phyloP scores from a whole-genome alignment of 2,113 vertebrate genomes.

The Ictalurus furcatus region DNA sequence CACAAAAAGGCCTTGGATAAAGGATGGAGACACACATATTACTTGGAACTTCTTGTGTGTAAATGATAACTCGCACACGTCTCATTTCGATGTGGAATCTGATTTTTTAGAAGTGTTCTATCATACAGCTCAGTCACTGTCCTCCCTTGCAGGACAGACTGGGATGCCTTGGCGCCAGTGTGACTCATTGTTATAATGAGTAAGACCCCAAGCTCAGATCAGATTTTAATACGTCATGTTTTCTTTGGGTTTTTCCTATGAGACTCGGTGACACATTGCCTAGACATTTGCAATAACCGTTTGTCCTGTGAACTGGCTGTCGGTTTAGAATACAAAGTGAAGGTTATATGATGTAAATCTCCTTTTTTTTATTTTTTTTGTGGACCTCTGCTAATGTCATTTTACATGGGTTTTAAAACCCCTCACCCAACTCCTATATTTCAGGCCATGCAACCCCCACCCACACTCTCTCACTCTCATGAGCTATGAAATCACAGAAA shows the following conservation, averaged over 20 bases:
- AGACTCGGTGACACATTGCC: background rate
- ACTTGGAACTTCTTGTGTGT: background rate
- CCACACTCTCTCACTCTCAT: constrained; percentile 51
- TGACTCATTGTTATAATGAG: constrained; percentile 1
- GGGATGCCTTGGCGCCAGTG: background rate
- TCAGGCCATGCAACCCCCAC: constrained; percentile 39
- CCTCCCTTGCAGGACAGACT: background rate
- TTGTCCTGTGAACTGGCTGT: background rate
- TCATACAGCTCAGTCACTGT: background rate
- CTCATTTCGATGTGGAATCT: background rate
- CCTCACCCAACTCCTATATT: constrained; percentile 51
- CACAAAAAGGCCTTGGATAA: constrained; percentile 18
- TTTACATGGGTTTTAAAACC: constrained; percentile 52
- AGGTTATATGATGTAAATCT: constrained; percentile 12
- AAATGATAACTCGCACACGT: background rate
- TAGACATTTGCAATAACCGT: background rate
- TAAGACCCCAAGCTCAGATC: background rate
- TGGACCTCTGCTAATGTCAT: constrained; percentile 70
- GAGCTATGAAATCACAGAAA: constrained; percentile 56
- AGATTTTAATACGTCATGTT: background rate
- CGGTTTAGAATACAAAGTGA: background rate
- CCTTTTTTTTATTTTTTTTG: background rate
- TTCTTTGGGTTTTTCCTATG: background rate
- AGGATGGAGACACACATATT: background rate
- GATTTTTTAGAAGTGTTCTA: constrained; percentile 15